A percentile compares a stretch with the other conserved stretches of the same genome.
These are phyloP conservation scores for Hormaphis cornu DNA, from an alignment of 1,140 invertebrate genomes.

Conservation along the genomic window DNA sequence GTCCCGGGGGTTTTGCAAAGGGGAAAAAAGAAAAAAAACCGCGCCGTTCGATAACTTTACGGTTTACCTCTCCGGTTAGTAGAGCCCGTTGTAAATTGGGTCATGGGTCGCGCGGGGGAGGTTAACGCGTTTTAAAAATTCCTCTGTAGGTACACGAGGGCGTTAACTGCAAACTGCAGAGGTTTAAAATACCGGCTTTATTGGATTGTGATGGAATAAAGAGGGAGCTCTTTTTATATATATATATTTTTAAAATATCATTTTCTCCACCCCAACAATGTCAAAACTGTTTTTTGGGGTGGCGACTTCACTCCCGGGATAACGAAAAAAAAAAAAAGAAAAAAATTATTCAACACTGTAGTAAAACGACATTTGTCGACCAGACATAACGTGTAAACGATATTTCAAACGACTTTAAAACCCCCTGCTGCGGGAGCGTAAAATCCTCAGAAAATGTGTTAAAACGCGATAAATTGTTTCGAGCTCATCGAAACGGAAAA, in stretches of 20 bases:
- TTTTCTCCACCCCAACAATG: conserved; percentile 23
- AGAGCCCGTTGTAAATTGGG: conserved; percentile 28
- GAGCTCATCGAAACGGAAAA: neutral
- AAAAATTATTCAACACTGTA: conserved; percentile 21
- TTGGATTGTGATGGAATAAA: conserved; percentile 24
- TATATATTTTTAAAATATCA: conserved; percentile 32
- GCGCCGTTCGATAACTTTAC: conserved; percentile 23
- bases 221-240: conserved; percentile 20
- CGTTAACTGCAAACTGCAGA: conserved; percentile 20
- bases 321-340: neutral
- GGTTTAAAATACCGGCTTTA: conserved; percentile 27
- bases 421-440: neutral
- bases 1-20: neutral
- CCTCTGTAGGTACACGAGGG: conserved; percentile 7
- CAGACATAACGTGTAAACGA: conserved; percentile 25
- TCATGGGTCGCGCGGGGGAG: conserved; percentile 27
- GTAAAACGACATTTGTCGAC: conserved; percentile 15
- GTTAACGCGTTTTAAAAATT: conserved; percentile 30
- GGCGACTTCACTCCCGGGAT: neutral
- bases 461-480: conserved; percentile 16
- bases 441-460: conserved; percentile 7
- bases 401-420: conserved; percentile 9
- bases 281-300: conserved; percentile 29
- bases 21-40: conserved; percentile 5
- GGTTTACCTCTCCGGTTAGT: conserved; percentile 30